These are phyloP conservation scores for Megaceryle torquata DNA, from an alignment of 2,113 vertebrate species.

Conservation along the genomic window DNA sequence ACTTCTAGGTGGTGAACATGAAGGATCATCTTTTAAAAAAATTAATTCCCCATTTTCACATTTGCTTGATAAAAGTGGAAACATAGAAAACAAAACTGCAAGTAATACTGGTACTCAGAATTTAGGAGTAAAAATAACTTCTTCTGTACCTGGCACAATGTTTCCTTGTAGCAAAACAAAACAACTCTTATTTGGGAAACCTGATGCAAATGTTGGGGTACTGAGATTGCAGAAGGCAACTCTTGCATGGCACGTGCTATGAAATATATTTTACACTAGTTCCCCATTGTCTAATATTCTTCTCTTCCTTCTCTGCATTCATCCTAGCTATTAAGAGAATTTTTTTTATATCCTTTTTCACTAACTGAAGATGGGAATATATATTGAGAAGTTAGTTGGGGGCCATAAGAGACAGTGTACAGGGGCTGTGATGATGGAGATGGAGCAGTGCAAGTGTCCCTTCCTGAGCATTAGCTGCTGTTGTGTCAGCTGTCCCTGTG, in stretches of 20 bases:
- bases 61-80: background rate
- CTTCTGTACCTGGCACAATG: background rate
- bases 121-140: background rate
- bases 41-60: background rate
- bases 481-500: rapidly evolving
- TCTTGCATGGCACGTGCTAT: background rate
- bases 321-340: background rate
- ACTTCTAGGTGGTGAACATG: background rate
- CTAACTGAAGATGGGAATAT: background rate
- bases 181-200: background rate
- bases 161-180: background rate
- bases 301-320: background rate
- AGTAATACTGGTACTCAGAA: background rate
- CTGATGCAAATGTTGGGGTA: background rate
- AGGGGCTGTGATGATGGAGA: background rate
- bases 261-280: background rate
- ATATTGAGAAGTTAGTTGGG: background rate
- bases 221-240: background rate
- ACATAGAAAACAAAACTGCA: background rate
- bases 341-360: background rate
- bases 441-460: background rate
- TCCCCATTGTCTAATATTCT: background rate
- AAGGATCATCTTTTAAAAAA: background rate
- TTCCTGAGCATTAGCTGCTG: background rate
- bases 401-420: background rate